Evolutionary conservation across 1,140 invertebrate genomes (phyloP).

Genomic region (Spodoptera frugiperda): DNA sequence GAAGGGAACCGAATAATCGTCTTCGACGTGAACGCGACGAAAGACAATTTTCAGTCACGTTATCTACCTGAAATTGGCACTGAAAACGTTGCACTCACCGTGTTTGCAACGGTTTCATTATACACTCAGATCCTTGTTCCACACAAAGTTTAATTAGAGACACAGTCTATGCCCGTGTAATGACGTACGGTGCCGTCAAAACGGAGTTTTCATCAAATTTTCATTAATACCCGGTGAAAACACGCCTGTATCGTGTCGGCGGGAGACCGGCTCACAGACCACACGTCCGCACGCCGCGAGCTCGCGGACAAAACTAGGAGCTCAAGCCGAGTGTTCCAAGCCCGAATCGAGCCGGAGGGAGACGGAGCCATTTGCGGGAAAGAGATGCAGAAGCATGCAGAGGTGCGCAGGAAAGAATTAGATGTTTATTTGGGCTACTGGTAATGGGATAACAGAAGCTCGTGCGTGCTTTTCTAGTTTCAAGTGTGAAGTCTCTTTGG

Average conservation of each 20-base stretch:
- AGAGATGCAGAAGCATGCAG: slow-evolving; percentile 70
- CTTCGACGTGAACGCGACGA: slow-evolving; percentile 34
- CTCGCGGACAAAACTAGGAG: slow-evolving; percentile 78
- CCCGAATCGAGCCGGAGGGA: slow-evolving; percentile 66
- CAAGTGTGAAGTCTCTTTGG: slow-evolving; percentile 22
- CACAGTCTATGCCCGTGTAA: slow-evolving; percentile 64
- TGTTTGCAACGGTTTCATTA: slow-evolving; percentile 59
- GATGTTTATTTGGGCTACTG: slow-evolving; percentile 83
- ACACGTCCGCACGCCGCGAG: slow-evolving; percentile 66
- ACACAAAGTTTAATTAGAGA: slow-evolving; percentile 67
- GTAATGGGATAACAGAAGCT: slow-evolving; percentile 82
- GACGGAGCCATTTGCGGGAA: slow-evolving; percentile 58
- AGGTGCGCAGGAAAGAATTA: slow-evolving; percentile 85
- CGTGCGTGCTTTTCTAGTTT: slow-evolving; percentile 62
- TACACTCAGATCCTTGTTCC: slow-evolving; percentile 59
- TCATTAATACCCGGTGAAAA: slow-evolving; percentile 78
- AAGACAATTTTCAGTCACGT: slow-evolving; percentile 59
- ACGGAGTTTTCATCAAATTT: slow-evolving; percentile 74
- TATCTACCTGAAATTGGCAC: slow-evolving; percentile 69
- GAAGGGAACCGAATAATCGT: slow-evolving; percentile 34
- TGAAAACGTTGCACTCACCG: slow-evolving; percentile 68
- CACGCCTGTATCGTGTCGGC: slow-evolving; percentile 65
- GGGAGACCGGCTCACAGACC: slow-evolving; percentile 33
- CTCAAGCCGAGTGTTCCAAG: slow-evolving; percentile 64
- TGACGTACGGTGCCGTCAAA: slow-evolving; percentile 62